These are phyloP conservation scores for Drosophila barbarae DNA, from an alignment of 2,888 invertebrate species.

Conservation along the genomic window DNA sequence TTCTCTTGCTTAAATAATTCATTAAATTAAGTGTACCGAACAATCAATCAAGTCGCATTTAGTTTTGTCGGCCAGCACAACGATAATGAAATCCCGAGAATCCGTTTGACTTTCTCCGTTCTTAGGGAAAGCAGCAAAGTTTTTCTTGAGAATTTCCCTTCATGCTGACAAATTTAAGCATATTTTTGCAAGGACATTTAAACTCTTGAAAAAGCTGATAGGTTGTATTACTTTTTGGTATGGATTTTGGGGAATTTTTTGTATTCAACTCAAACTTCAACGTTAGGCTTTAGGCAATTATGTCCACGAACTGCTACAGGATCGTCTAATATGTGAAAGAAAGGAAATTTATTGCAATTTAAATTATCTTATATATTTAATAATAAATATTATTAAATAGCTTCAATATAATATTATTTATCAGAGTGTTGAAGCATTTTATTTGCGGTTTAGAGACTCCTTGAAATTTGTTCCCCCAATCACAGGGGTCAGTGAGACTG, in stretches of 20 bases:
- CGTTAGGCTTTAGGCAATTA: constrained; percentile 52
- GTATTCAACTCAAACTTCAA: constrained; percentile 14
- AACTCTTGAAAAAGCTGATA: neutral
- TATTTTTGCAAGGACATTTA: constrained; percentile 7
- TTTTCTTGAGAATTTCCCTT: constrained; percentile 4
- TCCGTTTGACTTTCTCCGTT: constrained; percentile 41
- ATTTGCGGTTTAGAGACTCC: no score
- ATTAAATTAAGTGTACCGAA: constrained; percentile 74
- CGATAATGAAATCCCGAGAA: constrained; percentile 56
- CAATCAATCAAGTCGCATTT: constrained; percentile 73
- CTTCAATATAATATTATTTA: no score
- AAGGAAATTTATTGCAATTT: no score
- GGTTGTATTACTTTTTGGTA: neutral
- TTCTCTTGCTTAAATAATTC: constrained; percentile 70
- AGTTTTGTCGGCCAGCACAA: constrained; percentile 40
- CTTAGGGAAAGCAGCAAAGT: neutral
- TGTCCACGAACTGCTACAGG: constrained; percentile 36
- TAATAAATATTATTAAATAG: no score
- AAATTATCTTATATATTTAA: no score
- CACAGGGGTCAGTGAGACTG: neutral
- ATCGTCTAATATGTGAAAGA: no score
- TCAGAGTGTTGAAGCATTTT: neutral
- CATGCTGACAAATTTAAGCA: constrained; percentile 13
- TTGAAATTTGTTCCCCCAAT: neutral
- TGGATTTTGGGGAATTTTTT: constrained; percentile 30